Conservation (phyloP, 2,113 vertebrate genomes). For the Chascanopsetta lugubris region DNA sequence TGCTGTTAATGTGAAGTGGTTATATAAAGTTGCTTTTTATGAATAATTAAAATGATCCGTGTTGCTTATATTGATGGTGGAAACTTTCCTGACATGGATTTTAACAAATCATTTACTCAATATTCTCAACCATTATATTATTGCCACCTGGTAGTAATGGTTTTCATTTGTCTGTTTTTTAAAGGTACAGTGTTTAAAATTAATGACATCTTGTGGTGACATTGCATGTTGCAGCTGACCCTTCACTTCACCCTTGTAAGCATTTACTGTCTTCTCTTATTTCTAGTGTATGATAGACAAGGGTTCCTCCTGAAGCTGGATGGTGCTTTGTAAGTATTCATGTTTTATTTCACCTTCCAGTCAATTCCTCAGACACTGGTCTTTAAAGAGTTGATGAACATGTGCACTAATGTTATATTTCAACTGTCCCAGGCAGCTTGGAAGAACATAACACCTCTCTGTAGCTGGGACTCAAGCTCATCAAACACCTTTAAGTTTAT, state of each 20-base stretch:
- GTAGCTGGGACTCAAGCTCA: not conserved
- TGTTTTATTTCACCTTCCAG: not conserved
- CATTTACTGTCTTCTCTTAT: conserved; percentile 64
- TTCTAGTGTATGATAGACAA: conserved; percentile 88
- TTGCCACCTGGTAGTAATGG: not conserved
- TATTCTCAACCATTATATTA: not conserved
- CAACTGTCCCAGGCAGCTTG: not conserved
- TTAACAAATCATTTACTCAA: not conserved
- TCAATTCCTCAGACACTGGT: too few relatives aligned
- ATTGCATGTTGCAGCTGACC: too few relatives aligned
- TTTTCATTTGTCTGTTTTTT: not conserved
- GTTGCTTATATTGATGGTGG: not conserved
- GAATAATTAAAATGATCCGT: not conserved
- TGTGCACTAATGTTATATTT: too few relatives aligned
- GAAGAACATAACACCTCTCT: not conserved
- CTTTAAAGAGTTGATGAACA: too few relatives aligned
- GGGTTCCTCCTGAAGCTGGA: conserved; percentile 91
- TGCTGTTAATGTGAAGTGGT: not conserved
- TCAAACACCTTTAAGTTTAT: not conserved
- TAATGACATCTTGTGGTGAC: too few relatives aligned
- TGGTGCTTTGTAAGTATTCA: conserved; percentile 88
- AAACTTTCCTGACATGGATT: not conserved
- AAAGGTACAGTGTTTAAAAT: not conserved
- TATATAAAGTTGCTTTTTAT: too few relatives aligned
- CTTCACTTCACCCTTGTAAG: too few relatives aligned